These are phyloP conservation scores for Teleogryllus oceanicus DNA, from an alignment of 2,888 invertebrate species.

Conservation along the genomic window DNA sequence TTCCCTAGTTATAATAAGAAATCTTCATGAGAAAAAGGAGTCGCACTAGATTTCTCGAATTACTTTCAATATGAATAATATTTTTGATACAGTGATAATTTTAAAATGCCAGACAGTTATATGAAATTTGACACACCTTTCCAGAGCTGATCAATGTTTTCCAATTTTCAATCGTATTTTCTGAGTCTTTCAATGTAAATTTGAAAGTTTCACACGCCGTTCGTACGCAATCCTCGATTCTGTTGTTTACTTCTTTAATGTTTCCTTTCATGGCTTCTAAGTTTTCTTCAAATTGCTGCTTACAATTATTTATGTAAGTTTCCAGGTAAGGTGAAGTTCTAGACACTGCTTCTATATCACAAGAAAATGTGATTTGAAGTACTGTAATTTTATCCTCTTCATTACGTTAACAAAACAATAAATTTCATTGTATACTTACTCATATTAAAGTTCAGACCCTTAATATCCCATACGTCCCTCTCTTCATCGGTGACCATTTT, in stretches of 20 bases:
- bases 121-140: not conserved
- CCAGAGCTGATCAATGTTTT: not conserved
- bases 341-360: not conserved
- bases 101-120: too few relatives aligned
- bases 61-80: too few relatives aligned
- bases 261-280: not conserved
- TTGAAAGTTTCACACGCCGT: not conserved
- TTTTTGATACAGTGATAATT: too few relatives aligned
- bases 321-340: not conserved
- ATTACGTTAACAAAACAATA: not conserved
- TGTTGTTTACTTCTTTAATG: not conserved
- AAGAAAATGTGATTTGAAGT: too few relatives aligned
- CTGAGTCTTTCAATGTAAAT: not conserved
- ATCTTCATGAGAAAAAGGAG: too few relatives aligned
- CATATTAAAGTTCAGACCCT: conserved; percentile 21
- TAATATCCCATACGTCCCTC: conserved; percentile 24
- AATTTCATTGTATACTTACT: not conserved
- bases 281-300: not conserved
- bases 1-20: too few relatives aligned
- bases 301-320: not conserved
- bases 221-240: not conserved
- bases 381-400: not conserved
- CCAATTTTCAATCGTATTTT: not conserved
- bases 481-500: not conserved
- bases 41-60: too few relatives aligned